Percentiles rank a stretch among this genome's conserved stretches.
phyloP scores from a whole-genome alignment of 2,797 vertebrate genomes.

The Hipposideros larvatus region DNA sequence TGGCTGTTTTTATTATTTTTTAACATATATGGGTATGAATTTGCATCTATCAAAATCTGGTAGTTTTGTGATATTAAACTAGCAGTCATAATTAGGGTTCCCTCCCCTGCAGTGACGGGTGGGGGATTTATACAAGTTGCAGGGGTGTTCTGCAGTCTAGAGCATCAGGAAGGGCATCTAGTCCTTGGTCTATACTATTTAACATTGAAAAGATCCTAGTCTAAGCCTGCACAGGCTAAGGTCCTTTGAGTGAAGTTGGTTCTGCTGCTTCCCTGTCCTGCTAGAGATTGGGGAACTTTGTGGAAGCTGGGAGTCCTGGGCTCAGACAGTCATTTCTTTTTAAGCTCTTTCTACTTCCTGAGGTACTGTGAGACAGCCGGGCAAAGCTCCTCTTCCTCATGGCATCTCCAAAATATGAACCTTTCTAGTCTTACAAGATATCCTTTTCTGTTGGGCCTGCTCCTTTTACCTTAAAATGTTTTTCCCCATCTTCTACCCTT shows the following conservation, averaged over 20 bases:
- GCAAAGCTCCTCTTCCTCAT: neutral
- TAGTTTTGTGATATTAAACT: neutral
- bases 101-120: neutral
- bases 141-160: neutral
- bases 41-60: slow-evolving; percentile 40
- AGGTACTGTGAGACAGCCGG: neutral
- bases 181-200: neutral
- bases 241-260: neutral
- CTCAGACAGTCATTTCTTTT: neutral
- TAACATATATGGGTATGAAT: neutral
- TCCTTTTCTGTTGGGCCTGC: neutral
- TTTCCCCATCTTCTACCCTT: neutral
- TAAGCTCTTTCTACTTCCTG: neutral
- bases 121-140: neutral
- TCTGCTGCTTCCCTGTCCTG: neutral
- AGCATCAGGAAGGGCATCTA: neutral
- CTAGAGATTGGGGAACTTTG: neutral
- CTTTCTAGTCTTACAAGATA: neutral
- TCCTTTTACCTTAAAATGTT: neutral
- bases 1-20: neutral
- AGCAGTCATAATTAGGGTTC: neutral
- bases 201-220: neutral
- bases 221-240: neutral
- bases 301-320: neutral
- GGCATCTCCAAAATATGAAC: neutral